A percentile compares a stretch with the other conserved stretches of the same genome.
Conservation (phyloP, 2,797 vertebrate genomes). For the Diglossa cyanea region DNA sequence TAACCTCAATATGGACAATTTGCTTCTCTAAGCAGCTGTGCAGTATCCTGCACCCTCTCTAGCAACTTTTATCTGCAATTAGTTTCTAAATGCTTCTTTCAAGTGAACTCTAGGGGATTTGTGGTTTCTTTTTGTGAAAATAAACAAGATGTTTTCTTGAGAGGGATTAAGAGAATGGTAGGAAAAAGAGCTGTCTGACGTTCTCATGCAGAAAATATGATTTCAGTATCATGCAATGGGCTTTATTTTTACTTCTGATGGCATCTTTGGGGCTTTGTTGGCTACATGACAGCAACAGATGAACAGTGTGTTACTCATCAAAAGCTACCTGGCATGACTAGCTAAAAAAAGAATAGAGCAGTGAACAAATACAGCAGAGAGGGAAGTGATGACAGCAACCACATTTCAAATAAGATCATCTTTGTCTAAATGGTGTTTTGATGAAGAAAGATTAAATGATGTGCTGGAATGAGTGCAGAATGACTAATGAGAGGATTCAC, state of each 20-base stretch:
- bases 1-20: background rate
- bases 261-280: background rate
- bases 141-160: background rate
- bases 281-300: background rate
- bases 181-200: background rate
- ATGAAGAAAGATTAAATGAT: constrained; percentile 36
- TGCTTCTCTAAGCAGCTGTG: background rate
- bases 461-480: constrained; percentile 17
- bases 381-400: background rate
- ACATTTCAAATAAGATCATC: constrained; percentile 24
- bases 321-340: constrained; percentile 17
- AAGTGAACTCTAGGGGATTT: background rate
- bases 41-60: background rate
- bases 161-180: background rate
- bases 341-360: background rate
- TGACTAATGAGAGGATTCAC: constrained; percentile 38
- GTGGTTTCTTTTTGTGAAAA: background rate
- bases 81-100: background rate
- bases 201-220: background rate
- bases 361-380: background rate
- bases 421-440: constrained; percentile 26
- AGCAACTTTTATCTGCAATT: background rate
- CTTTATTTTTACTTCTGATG: background rate
- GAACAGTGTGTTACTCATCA: constrained; percentile 10
- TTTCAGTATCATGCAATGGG: background rate